phyloP scores from a whole-genome alignment of 2,888 invertebrate species.

The Caenorhabditis macrosperma region DNA sequence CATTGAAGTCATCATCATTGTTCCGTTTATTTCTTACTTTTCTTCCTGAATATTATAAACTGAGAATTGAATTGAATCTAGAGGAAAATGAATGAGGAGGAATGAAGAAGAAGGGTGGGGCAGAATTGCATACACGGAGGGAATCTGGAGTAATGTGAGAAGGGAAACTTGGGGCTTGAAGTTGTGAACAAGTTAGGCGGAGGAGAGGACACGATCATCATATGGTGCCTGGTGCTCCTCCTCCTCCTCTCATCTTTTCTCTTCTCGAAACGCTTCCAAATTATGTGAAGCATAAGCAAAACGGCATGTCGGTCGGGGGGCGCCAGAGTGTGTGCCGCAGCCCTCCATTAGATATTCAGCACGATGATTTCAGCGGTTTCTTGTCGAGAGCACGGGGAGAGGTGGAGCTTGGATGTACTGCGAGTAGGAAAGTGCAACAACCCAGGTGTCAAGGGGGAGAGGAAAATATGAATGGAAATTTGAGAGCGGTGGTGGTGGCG shows the following conservation, averaged over 20 bases:
- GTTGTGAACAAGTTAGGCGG: slow-evolving; percentile 21
- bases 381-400: not conserved
- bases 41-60: too few relatives aligned
- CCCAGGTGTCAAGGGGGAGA: too few relatives aligned
- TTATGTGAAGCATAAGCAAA: slow-evolving; percentile 59
- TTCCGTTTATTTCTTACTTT: too few relatives aligned
- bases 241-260: slow-evolving; percentile 39
- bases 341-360: slow-evolving; percentile 35
- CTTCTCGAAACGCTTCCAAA: slow-evolving; percentile 43
- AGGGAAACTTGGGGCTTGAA: not conserved
- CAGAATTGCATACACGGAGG: not conserved
- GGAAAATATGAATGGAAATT: slow-evolving; percentile 1
- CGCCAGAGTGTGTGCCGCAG: slow-evolving; percentile 17
- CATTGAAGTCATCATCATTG: slow-evolving; percentile 32
- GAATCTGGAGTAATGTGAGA: not conserved
- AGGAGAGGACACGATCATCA: slow-evolving; percentile 34
- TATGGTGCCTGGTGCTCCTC: slow-evolving; percentile 33
- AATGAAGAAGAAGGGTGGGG: not conserved
- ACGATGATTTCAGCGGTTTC: slow-evolving; percentile 18
- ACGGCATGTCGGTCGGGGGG: slow-evolving; percentile 27
- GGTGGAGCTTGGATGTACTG: too few relatives aligned
- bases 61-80: not conserved
- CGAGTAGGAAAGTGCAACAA: not conserved
- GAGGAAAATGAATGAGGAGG: not conserved
- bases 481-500: not conserved